Conservation (phyloP, 2,888 invertebrate genomes). For the Ennomos erosarius region DNA sequence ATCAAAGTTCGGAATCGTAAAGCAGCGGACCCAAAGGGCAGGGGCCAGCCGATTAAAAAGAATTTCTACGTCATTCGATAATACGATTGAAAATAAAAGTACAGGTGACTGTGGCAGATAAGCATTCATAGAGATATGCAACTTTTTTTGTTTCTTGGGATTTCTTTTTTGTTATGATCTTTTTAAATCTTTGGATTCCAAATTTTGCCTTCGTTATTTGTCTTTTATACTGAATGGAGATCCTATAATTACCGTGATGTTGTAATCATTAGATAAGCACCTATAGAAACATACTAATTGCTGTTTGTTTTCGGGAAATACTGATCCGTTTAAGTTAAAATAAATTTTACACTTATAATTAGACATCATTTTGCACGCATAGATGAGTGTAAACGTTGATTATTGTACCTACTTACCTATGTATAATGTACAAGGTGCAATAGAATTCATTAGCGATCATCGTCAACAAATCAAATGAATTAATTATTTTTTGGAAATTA, state of each 20-base stretch:
- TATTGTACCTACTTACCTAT: no score
- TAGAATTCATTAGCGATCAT: no score
- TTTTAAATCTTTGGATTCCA: slow-evolving; percentile 43
- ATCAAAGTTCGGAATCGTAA: slow-evolving; percentile 74
- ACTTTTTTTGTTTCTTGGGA: slow-evolving; percentile 66
- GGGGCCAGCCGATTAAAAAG: slow-evolving; percentile 50
- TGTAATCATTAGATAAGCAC: neutral
- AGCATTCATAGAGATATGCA: slow-evolving; percentile 69
- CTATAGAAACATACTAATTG: no score
- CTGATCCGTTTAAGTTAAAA: no score
- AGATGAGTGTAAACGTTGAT: no score
- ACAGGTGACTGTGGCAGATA: slow-evolving; percentile 52
- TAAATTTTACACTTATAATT: no score
- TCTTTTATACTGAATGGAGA: slow-evolving; percentile 15
- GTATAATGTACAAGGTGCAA: no score
- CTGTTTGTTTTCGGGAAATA: neutral
- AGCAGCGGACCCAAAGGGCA: slow-evolving; percentile 51
- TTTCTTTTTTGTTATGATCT: slow-evolving; percentile 69
- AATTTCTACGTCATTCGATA: slow-evolving; percentile 50
- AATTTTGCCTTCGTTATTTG: slow-evolving; percentile 21
- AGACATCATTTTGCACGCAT: no score
- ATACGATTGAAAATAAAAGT: slow-evolving; percentile 63
- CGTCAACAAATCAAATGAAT: no score
- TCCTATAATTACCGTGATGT: slow-evolving; percentile 1
- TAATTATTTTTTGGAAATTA: no score